These are phyloP conservation scores for Protonemura montana DNA, from an alignment of 2,888 invertebrate species.

Conservation along the genomic window DNA sequence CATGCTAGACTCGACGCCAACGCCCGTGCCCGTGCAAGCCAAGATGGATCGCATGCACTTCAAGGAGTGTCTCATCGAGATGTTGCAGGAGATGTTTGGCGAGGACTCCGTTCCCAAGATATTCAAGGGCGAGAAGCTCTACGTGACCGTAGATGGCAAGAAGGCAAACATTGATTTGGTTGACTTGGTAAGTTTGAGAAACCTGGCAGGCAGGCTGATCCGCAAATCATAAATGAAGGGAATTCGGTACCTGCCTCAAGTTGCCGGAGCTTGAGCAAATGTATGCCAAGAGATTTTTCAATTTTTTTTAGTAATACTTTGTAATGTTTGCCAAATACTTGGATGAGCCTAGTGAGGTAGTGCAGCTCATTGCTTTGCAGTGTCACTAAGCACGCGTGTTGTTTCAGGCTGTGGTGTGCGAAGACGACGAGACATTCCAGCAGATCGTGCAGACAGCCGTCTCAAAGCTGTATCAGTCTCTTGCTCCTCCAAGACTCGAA, in stretches of 20 bases:
- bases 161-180: slow-evolving; percentile 85
- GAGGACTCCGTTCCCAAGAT: slow-evolving; percentile 92
- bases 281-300: too few species aligned
- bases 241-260: too few species aligned
- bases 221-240: too few species aligned
- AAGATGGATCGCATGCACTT: slow-evolving; percentile 92
- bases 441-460: slow-evolving; percentile 88
- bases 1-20: slow-evolving; percentile 69
- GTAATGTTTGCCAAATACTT: too few species aligned
- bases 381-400: too few species aligned
- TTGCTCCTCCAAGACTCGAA: slow-evolving; percentile 65
- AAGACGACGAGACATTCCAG: slow-evolving; percentile 80
- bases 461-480: slow-evolving; percentile 81
- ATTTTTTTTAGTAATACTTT: too few species aligned
- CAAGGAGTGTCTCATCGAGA: slow-evolving; percentile 89
- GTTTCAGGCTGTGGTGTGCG: slow-evolving; percentile 77
- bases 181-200: slow-evolving; percentile 71
- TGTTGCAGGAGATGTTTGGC: slow-evolving; percentile 95
- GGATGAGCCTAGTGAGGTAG: too few species aligned
- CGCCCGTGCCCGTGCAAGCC: slow-evolving; percentile 56
- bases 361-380: background rate
- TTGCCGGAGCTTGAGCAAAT: too few species aligned
- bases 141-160: slow-evolving; percentile 85
- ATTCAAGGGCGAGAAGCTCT: slow-evolving; percentile 87
- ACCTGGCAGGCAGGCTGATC: background rate